Conservation (phyloP, 2,888 invertebrate species). For the Allophyes oxyacanthae region DNA sequence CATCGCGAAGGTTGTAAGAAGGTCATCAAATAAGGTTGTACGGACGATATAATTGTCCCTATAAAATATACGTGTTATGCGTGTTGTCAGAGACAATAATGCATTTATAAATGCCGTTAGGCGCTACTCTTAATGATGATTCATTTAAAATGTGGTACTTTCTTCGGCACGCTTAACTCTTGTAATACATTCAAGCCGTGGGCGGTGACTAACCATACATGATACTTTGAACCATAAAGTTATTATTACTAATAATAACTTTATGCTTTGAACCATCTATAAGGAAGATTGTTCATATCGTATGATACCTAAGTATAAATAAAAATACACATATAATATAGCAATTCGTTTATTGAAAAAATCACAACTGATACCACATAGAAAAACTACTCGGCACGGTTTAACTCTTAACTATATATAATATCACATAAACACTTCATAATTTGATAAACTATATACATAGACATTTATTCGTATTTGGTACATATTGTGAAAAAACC, state of each 20-base stretch:
- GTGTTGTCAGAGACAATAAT: too few species aligned
- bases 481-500: slow-evolving; percentile 76
- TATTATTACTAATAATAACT: too few species aligned
- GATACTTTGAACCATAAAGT: too few species aligned
- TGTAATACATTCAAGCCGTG: too few species aligned
- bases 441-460: slow-evolving; percentile 87
- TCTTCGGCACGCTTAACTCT: too few species aligned
- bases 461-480: slow-evolving; percentile 76
- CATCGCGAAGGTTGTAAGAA: neutral
- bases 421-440: slow-evolving; percentile 89
- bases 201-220: too few species aligned
- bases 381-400: slow-evolving; percentile 90
- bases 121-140: too few species aligned
- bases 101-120: too few species aligned
- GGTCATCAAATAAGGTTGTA: too few species aligned
- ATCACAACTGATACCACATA: slow-evolving; percentile 89
- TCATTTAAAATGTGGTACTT: neutral
- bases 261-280: too few species aligned
- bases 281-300: too few species aligned
- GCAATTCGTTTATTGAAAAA: slow-evolving; percentile 87
- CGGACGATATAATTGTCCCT: neutral
- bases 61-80: too few species aligned
- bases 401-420: slow-evolving; percentile 88
- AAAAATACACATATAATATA: slow-evolving; percentile 66
- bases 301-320: neutral